These are phyloP conservation scores for Antheraea assamensis DNA, from an alignment of 2,888 invertebrate genomes.

Conservation along the genomic window DNA sequence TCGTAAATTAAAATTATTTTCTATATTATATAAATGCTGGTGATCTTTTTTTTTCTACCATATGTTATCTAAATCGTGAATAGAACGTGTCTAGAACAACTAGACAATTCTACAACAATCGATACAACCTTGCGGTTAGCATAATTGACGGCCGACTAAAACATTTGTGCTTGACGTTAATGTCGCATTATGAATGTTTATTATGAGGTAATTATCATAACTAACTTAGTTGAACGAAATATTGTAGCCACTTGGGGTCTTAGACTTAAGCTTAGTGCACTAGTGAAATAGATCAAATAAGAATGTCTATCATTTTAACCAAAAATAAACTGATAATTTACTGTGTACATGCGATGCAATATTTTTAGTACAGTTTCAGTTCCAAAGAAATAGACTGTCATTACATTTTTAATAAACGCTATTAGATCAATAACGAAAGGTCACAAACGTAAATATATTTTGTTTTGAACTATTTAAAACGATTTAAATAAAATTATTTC, in stretches of 20 bases:
- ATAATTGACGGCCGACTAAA: slow-evolving; percentile 2
- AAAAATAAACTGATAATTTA: too few relatives aligned
- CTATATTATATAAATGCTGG: too few relatives aligned
- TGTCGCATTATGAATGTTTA: background rate
- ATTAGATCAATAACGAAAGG: background rate
- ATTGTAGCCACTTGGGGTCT: background rate
- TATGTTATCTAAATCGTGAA: background rate
- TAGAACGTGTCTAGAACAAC: background rate
- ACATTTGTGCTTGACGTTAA: background rate
- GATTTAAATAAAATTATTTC: background rate
- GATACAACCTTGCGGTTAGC: background rate
- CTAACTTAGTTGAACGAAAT: background rate
- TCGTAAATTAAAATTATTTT: too few relatives aligned
- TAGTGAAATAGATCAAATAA: background rate
- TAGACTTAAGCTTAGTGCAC: background rate
- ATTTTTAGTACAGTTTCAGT: background rate
- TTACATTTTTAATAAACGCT: background rate
- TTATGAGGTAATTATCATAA: background rate
- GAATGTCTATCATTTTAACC: too few relatives aligned
- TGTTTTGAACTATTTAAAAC: background rate
- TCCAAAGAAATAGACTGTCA: too few relatives aligned
- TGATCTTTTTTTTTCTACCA: background rate
- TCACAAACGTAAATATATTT: background rate
- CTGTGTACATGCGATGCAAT: background rate
- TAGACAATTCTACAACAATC: background rate